Percentiles rank a stretch among this genome's conserved stretches.
Evolutionary conservation across 2,113 vertebrate genomes (phyloP).

Genomic region (Gobio gobio): DNA sequence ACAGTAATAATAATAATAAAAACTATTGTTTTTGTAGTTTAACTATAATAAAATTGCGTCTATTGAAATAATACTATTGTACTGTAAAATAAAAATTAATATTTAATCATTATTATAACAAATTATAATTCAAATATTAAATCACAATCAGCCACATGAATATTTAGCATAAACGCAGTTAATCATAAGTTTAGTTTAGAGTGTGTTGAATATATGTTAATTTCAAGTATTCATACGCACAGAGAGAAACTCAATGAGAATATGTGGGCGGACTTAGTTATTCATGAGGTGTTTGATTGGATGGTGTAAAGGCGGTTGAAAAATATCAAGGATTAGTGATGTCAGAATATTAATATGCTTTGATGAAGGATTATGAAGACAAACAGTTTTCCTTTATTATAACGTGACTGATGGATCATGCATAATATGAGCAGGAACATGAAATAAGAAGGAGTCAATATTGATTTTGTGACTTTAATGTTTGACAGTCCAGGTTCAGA

Average conservation of each 20-base stretch:
- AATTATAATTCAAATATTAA: neutral
- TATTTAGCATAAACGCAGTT: neutral
- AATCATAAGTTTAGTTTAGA: neutral
- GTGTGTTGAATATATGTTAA: neutral
- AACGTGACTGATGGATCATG: neutral
- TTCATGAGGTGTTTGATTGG: neutral
- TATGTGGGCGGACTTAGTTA: neutral
- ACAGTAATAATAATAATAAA: too few relatives aligned
- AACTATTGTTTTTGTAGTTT: too few relatives aligned
- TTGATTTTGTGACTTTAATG: neutral
- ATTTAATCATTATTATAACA: too few relatives aligned
- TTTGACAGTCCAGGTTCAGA: neutral
- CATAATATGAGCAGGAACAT: too few relatives aligned
- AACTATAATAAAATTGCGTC: too few relatives aligned
- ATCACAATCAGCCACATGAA: neutral
- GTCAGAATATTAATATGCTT: neutral
- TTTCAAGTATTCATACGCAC: neutral
- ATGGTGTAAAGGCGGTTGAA: neutral
- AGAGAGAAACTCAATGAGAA: neutral
- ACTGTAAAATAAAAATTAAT: too few relatives aligned
- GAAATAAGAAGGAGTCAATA: neutral
- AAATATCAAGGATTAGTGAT: neutral
- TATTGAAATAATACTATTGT: too few relatives aligned
- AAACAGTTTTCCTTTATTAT: neutral
- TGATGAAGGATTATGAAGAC: neutral